Evolutionary conservation across 1,140 invertebrate genomes (phyloP).

Genomic region (Drosophila trapezifrons): DNA sequence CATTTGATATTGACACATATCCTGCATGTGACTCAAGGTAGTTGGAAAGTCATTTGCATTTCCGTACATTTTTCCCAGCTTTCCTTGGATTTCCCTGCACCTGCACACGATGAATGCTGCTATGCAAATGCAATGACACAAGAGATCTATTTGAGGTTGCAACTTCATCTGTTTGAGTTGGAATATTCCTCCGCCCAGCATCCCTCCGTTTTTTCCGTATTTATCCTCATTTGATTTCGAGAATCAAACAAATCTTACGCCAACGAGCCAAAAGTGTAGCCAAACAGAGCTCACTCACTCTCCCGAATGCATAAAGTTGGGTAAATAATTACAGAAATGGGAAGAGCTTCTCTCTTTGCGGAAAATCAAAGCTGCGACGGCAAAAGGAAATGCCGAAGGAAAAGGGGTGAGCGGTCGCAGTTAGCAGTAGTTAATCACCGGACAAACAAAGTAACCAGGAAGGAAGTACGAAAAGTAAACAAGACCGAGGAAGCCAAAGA

Average conservation of each 20-base stretch:
- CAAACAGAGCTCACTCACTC: constrained; percentile 8
- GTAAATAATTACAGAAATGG: constrained; percentile 41
- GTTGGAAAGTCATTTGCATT: constrained; percentile 23
- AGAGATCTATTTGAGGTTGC: constrained; percentile 32
- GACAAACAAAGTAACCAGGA: constrained; percentile 58
- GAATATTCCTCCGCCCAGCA: constrained; percentile 3
- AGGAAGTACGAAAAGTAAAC: constrained; percentile 47
- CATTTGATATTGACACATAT: constrained; percentile 18
- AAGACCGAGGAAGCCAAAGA: constrained; percentile 23
- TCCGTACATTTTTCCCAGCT: constrained; percentile 6
- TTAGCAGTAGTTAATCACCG: constrained; percentile 72
- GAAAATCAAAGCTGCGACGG: constrained; percentile 33
- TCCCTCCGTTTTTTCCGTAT: constrained; percentile 4
- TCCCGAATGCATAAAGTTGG: constrained; percentile 10
- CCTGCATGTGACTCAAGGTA: background rate
- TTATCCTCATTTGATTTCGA: constrained; percentile 25
- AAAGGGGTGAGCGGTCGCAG: constrained; percentile 16
- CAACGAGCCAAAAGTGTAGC: constrained; percentile 17
- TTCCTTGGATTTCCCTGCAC: constrained; percentile 22
- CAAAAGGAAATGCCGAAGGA: constrained; percentile 12
- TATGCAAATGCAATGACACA: constrained; percentile 34
- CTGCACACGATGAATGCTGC: constrained; percentile 22
- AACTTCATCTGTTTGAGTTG: constrained; percentile 28
- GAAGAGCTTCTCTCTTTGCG: constrained; percentile 13
- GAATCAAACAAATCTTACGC: constrained; percentile 23